A percentile compares a stretch with the other conserved stretches of the same genome.
phyloP scores from a whole-genome alignment of 2,113 vertebrate genomes.

The Chionodraco myersi region DNA sequence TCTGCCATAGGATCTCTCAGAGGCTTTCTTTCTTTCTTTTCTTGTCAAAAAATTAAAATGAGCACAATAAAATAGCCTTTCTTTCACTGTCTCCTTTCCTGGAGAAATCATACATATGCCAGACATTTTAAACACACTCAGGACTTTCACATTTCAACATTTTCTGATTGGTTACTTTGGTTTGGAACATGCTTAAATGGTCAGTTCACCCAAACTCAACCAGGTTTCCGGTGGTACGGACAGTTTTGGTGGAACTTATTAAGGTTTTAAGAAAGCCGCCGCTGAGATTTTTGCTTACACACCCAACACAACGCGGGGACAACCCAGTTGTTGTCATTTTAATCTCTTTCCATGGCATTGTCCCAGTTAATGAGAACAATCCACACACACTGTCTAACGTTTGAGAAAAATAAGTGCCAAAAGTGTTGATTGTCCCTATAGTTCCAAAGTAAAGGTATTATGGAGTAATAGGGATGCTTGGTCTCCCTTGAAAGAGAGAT shows the following conservation, averaged over 20 bases:
- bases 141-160: conserved; percentile 27
- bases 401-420: not conserved
- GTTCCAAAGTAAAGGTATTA: not conserved
- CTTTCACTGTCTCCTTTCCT: conserved; percentile 70
- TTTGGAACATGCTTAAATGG: conserved; percentile 5
- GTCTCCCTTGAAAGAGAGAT: too few species aligned
- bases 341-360: not conserved
- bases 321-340: not conserved
- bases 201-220: not conserved
- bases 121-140: conserved; percentile 18
- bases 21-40: conserved; percentile 73
- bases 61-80: conserved; percentile 83
- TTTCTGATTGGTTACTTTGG: not conserved
- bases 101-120: conserved; percentile 27
- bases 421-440: not conserved
- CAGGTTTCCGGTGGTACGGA: not conserved
- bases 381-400: not conserved
- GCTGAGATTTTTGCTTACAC: not conserved
- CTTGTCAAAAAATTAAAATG: conserved; percentile 78
- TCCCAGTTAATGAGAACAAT: not conserved
- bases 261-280: not conserved
- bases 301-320: not conserved
- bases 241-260: conserved; percentile 1
- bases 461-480: not conserved
- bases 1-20: conserved; percentile 68